Percentiles rank a stretch among this genome's conserved stretches.
Conservation (phyloP, 2,113 vertebrate species). For the Ophiodon elongatus region DNA sequence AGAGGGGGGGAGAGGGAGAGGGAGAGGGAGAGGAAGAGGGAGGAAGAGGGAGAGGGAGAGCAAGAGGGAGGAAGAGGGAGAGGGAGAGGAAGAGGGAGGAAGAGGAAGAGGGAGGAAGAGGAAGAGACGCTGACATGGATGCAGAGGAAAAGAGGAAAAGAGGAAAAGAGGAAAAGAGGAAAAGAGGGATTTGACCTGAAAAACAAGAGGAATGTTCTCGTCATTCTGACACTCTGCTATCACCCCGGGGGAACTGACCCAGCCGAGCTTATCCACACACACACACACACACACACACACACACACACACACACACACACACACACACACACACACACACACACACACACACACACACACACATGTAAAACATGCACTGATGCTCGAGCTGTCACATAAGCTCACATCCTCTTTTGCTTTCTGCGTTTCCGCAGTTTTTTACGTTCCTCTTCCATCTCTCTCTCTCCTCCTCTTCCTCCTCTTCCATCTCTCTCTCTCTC, state of each 20-base stretch:
- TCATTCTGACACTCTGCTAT: conserved; percentile 64
- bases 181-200: conserved; percentile 58
- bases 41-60: neutral
- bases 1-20: conserved; percentile 33
- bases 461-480: neutral
- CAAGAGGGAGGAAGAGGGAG: neutral
- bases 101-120: conserved; percentile 8
- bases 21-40: no score
- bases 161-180: conserved; percentile 26
- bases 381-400: conserved; percentile 75
- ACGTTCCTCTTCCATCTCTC: neutral
- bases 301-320: conserved; percentile 15
- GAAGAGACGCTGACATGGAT: conserved; percentile 24
- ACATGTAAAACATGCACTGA: conserved; percentile 45
- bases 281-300: conserved; percentile 25
- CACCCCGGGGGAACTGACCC: conserved; percentile 74
- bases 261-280: conserved; percentile 60
- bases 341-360: conserved; percentile 22
- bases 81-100: neutral
- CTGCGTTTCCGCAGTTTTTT: conserved; percentile 28
- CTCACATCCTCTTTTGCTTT: conserved; percentile 63
- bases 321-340: conserved; percentile 39
- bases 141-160: conserved; percentile 25
- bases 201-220: conserved; percentile 71
- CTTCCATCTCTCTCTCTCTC: no score